phyloP scores from a whole-genome alignment of 2,113 vertebrate species.

The Entelurus aequoreus region DNA sequence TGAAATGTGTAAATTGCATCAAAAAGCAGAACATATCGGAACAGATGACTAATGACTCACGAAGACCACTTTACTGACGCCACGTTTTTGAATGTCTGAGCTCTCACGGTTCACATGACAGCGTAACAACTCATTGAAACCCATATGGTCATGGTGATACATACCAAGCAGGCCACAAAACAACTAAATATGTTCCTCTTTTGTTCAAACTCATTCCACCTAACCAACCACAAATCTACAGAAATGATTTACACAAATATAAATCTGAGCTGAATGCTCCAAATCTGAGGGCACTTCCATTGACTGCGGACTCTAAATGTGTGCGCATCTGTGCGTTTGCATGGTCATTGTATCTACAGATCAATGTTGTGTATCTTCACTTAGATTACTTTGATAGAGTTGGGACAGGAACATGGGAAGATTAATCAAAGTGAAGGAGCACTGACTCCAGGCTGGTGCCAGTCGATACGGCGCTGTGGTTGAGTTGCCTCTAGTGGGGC shows the following conservation, averaged over 20 bases:
- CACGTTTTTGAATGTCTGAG: neutral
- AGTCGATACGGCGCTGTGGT: conserved; percentile 61
- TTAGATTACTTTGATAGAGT: conserved; percentile 68
- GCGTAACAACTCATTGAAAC: conserved; percentile 10
- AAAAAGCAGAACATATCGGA: conserved; percentile 8
- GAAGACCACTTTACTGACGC: conserved; percentile 3
- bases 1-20: conserved; percentile 7
- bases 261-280: neutral
- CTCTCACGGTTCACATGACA: conserved; percentile 9
- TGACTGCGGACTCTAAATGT: neutral
- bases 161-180: conserved; percentile 15
- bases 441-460: conserved; percentile 60
- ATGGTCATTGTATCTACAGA: conserved; percentile 42
- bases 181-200: conserved; percentile 12
- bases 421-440: conserved; percentile 74
- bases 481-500: conserved; percentile 61
- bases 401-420: conserved; percentile 54
- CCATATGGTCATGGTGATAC: neutral
- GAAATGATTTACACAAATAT: neutral
- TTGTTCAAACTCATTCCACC: conserved; percentile 16
- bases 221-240: neutral
- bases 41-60: conserved; percentile 8
- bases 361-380: conserved; percentile 66
- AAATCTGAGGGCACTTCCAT: neutral
- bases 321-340: neutral